These are phyloP conservation scores for Hydropsyche tenuis DNA, from an alignment of 1,140 invertebrate genomes.

Conservation along the genomic window DNA sequence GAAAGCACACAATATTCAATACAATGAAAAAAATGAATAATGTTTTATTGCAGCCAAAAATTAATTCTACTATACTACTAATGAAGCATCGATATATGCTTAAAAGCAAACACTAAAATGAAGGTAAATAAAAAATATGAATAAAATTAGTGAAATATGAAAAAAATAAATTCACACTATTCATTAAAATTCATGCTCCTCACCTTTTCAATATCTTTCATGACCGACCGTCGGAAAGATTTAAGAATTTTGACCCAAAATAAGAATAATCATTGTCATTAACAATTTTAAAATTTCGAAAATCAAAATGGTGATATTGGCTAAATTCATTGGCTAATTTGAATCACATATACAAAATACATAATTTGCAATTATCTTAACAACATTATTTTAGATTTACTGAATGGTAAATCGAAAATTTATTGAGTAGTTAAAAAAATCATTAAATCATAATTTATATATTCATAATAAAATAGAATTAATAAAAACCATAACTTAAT, in stretches of 20 bases:
- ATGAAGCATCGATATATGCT: neutral
- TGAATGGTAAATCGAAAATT: too few relatives aligned
- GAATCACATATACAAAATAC: too few relatives aligned
- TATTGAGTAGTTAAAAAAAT: too few relatives aligned
- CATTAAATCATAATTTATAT: too few relatives aligned
- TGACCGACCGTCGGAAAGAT: neutral
- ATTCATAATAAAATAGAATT: neutral
- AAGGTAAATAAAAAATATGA: conserved; percentile 1
- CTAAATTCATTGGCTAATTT: conserved; percentile 24
- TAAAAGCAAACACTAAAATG: neutral
- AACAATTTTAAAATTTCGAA: neutral
- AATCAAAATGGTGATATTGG: conserved; percentile 9
- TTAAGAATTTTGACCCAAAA: conserved; percentile 15
- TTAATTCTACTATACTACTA: neutral
- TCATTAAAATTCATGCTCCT: conserved; percentile 20
- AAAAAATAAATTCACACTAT: conserved; percentile 24
- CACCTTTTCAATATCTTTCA: conserved; percentile 19
- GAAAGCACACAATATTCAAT: too few relatives aligned
- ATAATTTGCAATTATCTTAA: too few relatives aligned
- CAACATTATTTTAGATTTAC: too few relatives aligned
- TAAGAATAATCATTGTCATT: neutral
- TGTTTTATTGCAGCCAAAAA: neutral
- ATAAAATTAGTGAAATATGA: conserved; percentile 4
- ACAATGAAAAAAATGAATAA: neutral
- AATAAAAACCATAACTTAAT: neutral